These are phyloP conservation scores for Puffinus mauretanicus DNA, from an alignment of 2,113 vertebrate species.

Conservation along the genomic window DNA sequence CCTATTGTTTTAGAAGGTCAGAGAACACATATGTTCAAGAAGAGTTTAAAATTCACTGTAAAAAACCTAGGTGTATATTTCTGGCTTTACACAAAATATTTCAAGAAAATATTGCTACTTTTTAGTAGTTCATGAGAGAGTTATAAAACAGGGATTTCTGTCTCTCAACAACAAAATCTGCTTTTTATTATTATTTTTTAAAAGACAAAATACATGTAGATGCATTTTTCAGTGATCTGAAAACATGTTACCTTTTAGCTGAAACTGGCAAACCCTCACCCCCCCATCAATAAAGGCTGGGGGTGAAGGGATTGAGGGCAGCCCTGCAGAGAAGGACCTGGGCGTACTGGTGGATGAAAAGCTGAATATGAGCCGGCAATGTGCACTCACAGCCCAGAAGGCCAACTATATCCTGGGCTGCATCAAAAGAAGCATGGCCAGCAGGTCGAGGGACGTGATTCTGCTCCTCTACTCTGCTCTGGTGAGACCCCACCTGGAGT, in stretches of 20 bases:
- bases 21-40: not conserved
- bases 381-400: not conserved
- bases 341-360: not conserved
- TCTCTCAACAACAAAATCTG: not conserved
- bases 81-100: not conserved
- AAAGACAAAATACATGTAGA: not conserved
- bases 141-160: not conserved
- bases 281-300: rapidly evolving
- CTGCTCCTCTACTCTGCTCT: not conserved
- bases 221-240: not conserved
- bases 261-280: not conserved
- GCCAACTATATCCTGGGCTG: not conserved
- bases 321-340: not conserved
- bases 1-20: not conserved
- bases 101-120: not conserved
- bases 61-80: not conserved
- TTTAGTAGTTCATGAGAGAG: not conserved
- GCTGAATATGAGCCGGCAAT: not conserved
- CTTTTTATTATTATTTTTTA: not conserved
- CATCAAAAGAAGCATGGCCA: not conserved
- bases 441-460: not conserved
- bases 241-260: not conserved
- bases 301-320: rapidly evolving
- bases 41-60: not conserved
- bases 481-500: not conserved